Conservation (phyloP, 2,888 invertebrate species). For the Drosophila eohydei region DNA sequence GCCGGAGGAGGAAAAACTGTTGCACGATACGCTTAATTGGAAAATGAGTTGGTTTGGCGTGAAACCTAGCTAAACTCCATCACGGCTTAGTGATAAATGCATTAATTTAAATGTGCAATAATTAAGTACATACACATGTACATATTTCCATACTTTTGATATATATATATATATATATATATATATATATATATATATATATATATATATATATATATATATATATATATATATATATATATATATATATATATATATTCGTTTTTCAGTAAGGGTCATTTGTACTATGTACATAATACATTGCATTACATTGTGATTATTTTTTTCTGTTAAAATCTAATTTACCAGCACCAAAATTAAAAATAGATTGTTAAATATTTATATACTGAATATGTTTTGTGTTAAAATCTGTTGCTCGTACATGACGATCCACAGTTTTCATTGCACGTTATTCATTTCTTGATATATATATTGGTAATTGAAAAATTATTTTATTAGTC, state of each 20-base stretch:
- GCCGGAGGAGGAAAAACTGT: slow-evolving; percentile 93
- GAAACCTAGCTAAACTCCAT: slow-evolving; percentile 87
- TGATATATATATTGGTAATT: slow-evolving; percentile 26
- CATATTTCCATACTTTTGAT: slow-evolving; percentile 26
- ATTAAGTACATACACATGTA: slow-evolving; percentile 49
- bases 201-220: too few relatives aligned
- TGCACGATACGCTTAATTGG: slow-evolving; percentile 87
- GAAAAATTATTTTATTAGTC: slow-evolving; percentile 24
- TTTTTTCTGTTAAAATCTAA: slow-evolving; percentile 16
- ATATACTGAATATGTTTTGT: too few relatives aligned
- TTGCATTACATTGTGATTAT: slow-evolving; percentile 36
- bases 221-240: too few relatives aligned
- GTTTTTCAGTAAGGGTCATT: slow-evolving; percentile 29
- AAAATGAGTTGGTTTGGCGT: slow-evolving; percentile 86
- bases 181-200: too few relatives aligned
- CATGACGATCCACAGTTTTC: not conserved
- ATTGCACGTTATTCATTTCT: not conserved
- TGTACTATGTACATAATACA: slow-evolving; percentile 52
- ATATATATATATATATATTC: slow-evolving; percentile 29
- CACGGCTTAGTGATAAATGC: slow-evolving; percentile 85
- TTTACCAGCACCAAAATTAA: slow-evolving; percentile 13
- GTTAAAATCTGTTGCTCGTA: not conserved
- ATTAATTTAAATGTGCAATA: slow-evolving; percentile 39
- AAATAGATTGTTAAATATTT: slow-evolving; percentile 9
- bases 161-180: too few relatives aligned